Evolutionary conservation across 1,140 invertebrate genomes (phyloP).

Genomic region (Sitophilus oryzae): DNA sequence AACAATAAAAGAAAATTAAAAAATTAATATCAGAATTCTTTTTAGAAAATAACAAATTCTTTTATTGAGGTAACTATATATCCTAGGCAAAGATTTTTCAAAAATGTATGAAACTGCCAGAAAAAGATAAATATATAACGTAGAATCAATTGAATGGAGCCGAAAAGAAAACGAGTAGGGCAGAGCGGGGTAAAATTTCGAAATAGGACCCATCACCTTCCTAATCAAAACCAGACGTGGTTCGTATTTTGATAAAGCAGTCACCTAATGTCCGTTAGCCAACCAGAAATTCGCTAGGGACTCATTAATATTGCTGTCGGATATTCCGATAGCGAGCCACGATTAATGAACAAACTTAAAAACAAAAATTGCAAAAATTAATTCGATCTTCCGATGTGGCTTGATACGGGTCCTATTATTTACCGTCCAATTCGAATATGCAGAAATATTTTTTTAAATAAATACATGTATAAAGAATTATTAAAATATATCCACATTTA

Average conservation of each 20-base stretch:
- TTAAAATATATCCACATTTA: too few species aligned
- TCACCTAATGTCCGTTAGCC: slow-evolving; percentile 14
- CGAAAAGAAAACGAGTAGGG: background rate
- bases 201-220: background rate
- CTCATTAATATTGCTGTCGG: slow-evolving; percentile 20
- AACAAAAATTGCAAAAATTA: slow-evolving; percentile 20
- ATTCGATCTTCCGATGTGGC: background rate
- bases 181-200: background rate
- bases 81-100: too few species aligned
- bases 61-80: too few species aligned
- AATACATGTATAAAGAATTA: too few species aligned
- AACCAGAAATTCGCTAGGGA: slow-evolving; percentile 15
- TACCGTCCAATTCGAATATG: too few species aligned
- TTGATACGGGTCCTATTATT: background rate
- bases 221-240: slow-evolving; percentile 3
- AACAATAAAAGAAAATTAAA: too few species aligned
- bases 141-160: background rate
- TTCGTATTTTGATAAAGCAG: slow-evolving; percentile 12
- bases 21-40: too few species aligned
- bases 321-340: slow-evolving; percentile 18
- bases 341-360: slow-evolving; percentile 22
- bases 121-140: background rate
- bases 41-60: too few species aligned
- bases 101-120: too few species aligned
- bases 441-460: too few species aligned